A percentile compares a stretch with the other conserved stretches of the same genome.
phyloP scores from a whole-genome alignment of 2,888 invertebrate genomes.

The Phragmatobia fuliginosa region DNA sequence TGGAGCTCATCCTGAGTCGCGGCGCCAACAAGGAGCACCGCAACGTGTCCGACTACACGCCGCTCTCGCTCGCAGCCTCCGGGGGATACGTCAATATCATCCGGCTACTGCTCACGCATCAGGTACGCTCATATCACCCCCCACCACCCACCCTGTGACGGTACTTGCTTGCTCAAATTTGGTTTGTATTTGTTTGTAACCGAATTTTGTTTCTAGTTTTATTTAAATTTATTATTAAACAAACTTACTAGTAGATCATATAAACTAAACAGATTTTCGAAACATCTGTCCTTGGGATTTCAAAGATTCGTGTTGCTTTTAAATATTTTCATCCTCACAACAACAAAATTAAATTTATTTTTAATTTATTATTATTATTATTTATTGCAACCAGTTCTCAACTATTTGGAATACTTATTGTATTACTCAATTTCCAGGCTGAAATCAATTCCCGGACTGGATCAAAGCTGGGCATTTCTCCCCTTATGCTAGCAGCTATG shows the following conservation, averaged over 20 bases:
- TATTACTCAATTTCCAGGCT: constrained; percentile 81
- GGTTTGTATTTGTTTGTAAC: too few relatives aligned
- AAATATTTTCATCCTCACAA: not conserved
- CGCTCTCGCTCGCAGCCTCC: constrained; percentile 98
- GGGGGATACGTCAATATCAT: constrained; percentile 99
- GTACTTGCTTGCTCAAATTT: too few relatives aligned
- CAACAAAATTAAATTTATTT: not conserved
- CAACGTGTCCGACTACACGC: constrained; percentile 99
- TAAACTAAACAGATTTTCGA: not conserved
- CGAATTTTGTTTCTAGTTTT: too few relatives aligned
- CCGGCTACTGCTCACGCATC: constrained; percentile 95
- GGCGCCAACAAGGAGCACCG: constrained; percentile 99
- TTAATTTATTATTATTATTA: too few relatives aligned
- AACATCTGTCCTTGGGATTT: not conserved
- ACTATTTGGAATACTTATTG: not conserved
- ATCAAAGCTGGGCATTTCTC: constrained; percentile 98
- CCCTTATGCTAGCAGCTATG: constrained; percentile 99
- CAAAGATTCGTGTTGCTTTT: not conserved
- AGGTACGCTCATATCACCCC: constrained; percentile 69
- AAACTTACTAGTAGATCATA: too few relatives aligned
- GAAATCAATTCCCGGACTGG: constrained; percentile 99
- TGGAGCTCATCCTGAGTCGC: constrained; percentile 94
- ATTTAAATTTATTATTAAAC: too few relatives aligned
- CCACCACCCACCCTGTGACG: too few relatives aligned
- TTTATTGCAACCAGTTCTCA: too few relatives aligned